Base-by-base conservation (phyloP, 2,888 invertebrate species). In the Eulithis prunata region DNA sequence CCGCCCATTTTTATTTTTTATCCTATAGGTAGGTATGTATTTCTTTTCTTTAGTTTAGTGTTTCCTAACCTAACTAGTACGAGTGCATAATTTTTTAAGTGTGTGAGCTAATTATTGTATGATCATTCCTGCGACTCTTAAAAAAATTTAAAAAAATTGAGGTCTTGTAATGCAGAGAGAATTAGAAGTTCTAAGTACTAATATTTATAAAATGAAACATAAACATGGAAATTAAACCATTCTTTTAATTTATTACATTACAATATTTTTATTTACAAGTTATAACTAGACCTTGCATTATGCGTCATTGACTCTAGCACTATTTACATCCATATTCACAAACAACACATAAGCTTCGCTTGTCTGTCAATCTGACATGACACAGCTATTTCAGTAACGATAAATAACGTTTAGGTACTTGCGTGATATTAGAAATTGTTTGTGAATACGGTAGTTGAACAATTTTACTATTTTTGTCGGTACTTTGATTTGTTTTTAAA, bases 231-330 rank as follows among this genome's bases (percentile, higher is more conserved):
- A 83, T 86, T 84, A 85, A 87, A 84, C 81, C 86, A 85, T 86
- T 73, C 81, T 82, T 89, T 87, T 88, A 88, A 86, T 89, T 89
- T 87, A 87, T 87, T 86, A 80, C 84, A 71, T 69, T 85, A 86
- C 80, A 82, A 80, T 85, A 83, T 80, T 80, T 80, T 84, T 90
- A 91, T 91, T 90, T 91, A 90, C 90, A 85, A 85, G 79, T 85
- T 79, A 79, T 80, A 80, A 83, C 81, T 78, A 75, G 66, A 74
- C 78, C 70, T 72, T 74, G 68, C 70, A 75, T 72, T 71, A 72
- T 64, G 57, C 46, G 47, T 45, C 51, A 58, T 46, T 43, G 66
- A 71, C 67, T 69, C 78, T 75, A 78, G 75, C 70, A 77, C 71
- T 47, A 58, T 45, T 49, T 43, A 32, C 41, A 52, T 14, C 38